Base-by-base conservation (phyloP, 2,888 invertebrate genomes). In the Ormia ochracea region DNA sequence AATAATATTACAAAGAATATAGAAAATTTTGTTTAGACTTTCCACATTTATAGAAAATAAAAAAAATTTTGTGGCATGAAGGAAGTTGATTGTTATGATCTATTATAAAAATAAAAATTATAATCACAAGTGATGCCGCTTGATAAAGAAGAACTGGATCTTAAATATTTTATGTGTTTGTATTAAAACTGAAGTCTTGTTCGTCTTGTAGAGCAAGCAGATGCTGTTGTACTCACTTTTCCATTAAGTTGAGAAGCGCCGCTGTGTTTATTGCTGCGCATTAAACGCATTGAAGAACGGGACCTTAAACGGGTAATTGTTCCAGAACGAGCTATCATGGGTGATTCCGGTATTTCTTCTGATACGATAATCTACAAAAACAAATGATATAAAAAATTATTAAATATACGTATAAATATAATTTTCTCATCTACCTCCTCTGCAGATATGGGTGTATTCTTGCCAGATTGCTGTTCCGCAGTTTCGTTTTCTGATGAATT, bases 341-440 rank as follows among this genome's bases (percentile, higher is more conserved):
- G 89, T 3, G 88, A 88, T n/a, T 85, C 83, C 1, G 84, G 85
- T 73, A 88, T 86, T 6, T 86, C 83, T 6, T 88, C 89, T 1
- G 87, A 85, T 19, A 81, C 78, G 54, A 86, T 82, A 1, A 70
- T 81, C 87, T 88, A 52, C n/a, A 3, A 33, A 43, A 77, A 23
- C 9, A 9, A 23, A 12, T n/a, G 10, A 33, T 12, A 12, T 21
- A 43, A 12, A 23, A 10, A 48, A 48, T 48, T 48, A 48, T 23
- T 26, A 4, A 26, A 26, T 2, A 4, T 48, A 1, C 12, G 21
- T 4, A 21, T n/a, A n/a, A n/a, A n/a, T n/a, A n/a, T n/a, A n/a
- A n/a, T n/a, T n/a, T n/a, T 26, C 12, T 5, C 5, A 23, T 12
- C 82, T 81, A 83, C 85, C 65, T 78, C 65, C 36, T 76, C 61